Percentiles rank a stretch among this genome's conserved stretches.
These are phyloP conservation scores for Rhineura floridana DNA, from an alignment of 2,113 vertebrate species.

Conservation along the genomic window DNA sequence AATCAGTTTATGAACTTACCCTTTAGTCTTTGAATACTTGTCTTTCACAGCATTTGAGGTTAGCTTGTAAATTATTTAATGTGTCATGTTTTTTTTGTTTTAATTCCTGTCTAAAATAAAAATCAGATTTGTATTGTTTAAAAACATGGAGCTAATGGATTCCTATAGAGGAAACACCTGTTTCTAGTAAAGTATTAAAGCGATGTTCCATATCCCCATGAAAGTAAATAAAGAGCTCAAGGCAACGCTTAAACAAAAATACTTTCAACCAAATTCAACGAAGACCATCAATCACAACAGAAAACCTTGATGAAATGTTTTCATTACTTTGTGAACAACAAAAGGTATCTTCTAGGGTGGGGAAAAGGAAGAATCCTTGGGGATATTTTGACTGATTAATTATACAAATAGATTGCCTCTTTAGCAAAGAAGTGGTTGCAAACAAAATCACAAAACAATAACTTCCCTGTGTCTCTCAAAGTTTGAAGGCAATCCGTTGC, in stretches of 20 bases:
- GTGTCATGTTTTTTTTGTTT: neutral
- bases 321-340: constrained; percentile 62
- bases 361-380: constrained; percentile 35
- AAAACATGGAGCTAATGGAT: constrained; percentile 53
- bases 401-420: constrained; percentile 67
- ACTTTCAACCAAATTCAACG: constrained; percentile 53
- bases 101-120: constrained; percentile 45
- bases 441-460: constrained; percentile 49
- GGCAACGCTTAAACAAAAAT: constrained; percentile 60
- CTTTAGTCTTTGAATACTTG: neutral
- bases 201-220: constrained; percentile 44
- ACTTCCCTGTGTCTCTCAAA: constrained; percentile 42
- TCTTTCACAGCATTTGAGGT: constrained; percentile 4
- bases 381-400: constrained; percentile 66
- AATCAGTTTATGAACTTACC: constrained; percentile 23
- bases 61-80: constrained; percentile 41
- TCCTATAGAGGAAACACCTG: constrained; percentile 61
- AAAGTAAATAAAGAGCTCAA: constrained; percentile 67
- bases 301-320: constrained; percentile 62
- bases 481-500: constrained; percentile 20
- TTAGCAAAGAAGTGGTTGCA: constrained; percentile 46
- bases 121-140: constrained; percentile 59
- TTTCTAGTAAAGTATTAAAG: constrained; percentile 61
- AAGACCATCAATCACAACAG: constrained; percentile 61
- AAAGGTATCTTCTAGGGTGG: constrained; percentile 41